Conservation (phyloP, 2,113 vertebrate species). For the Chaetorhynchus papuensis region DNA sequence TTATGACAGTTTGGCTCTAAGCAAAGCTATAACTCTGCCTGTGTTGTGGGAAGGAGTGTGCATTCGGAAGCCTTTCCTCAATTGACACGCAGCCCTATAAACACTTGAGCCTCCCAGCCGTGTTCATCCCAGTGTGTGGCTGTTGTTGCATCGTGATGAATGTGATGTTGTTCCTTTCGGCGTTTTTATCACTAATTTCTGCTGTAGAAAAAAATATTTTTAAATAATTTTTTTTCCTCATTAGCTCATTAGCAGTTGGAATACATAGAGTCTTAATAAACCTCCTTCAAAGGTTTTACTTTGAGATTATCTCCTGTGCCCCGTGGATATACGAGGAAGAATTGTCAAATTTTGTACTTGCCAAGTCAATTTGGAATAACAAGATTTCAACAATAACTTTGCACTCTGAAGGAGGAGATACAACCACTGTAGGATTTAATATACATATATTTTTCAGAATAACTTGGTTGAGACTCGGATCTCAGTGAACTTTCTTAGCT, state of each 20-base stretch:
- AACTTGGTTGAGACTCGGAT: neutral
- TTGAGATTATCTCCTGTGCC: constrained; percentile 18
- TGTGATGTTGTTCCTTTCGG: neutral
- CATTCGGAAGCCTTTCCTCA: neutral
- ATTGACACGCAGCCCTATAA: neutral
- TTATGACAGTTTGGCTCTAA: constrained; percentile 21
- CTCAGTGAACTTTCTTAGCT: neutral
- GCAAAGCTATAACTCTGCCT: constrained; percentile 22
- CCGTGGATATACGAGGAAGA: neutral
- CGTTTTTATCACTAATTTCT: neutral
- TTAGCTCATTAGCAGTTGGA: constrained; percentile 27
- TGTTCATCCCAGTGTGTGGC: neutral
- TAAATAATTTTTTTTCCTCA: neutral
- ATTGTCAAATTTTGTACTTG: constrained; percentile 6
- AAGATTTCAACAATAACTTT: constrained; percentile 6
- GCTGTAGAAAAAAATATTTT: neutral
- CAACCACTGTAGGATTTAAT: neutral
- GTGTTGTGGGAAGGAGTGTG: neutral
- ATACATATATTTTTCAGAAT: neutral
- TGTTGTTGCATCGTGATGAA: neutral
- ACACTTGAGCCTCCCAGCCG: neutral
- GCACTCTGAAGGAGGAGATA: neutral
- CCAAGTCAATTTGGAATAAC: constrained; percentile 30
- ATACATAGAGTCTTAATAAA: constrained; percentile 21
- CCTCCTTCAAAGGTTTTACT: constrained; percentile 4